Percentiles rank a stretch among this genome's conserved stretches.
These are phyloP conservation scores for Drosophila bunnanda DNA, from an alignment of 2,888 invertebrate genomes.

Conservation along the genomic window DNA sequence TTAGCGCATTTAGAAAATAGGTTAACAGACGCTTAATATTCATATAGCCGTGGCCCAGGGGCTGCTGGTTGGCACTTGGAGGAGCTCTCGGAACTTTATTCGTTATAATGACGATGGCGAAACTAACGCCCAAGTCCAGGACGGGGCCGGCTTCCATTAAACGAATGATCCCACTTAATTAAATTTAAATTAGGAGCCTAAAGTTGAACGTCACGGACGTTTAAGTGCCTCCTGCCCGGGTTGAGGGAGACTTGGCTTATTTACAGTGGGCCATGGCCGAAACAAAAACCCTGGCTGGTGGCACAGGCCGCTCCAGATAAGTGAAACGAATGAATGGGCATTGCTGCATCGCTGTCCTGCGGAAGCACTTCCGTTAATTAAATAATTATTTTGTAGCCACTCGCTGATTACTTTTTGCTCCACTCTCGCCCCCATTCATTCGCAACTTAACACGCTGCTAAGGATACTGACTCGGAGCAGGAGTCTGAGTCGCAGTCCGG, in stretches of 20 bases:
- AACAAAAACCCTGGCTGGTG: conserved; percentile 30
- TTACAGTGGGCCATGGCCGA: conserved; percentile 37
- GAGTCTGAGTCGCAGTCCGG: neutral
- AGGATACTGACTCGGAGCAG: neutral
- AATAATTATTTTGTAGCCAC: conserved; percentile 80
- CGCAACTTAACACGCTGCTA: conserved; percentile 54
- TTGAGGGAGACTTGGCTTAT: conserved; percentile 41
- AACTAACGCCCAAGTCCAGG: conserved; percentile 53
- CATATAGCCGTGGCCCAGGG: conserved; percentile 50
- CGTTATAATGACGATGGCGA: conserved; percentile 70
- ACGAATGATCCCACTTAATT: conserved; percentile 75
- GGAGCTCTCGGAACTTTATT: conserved; percentile 68
- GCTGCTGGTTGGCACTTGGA: conserved; percentile 2
- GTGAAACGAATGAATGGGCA: conserved; percentile 73
- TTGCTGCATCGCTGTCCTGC: conserved; percentile 37
- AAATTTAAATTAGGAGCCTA: conserved; percentile 79
- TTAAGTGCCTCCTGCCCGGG: conserved; percentile 46
- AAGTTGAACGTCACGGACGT: conserved; percentile 70
- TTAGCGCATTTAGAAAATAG: conserved; percentile 71
- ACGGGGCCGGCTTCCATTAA: conserved; percentile 40
- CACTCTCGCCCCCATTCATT: conserved; percentile 54
- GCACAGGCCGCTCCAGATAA: conserved; percentile 58
- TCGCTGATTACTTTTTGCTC: conserved; percentile 75
- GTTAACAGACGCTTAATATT: conserved; percentile 76
- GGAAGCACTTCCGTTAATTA: conserved; percentile 75